Percentiles rank a stretch among this genome's conserved stretches.
Evolutionary conservation across 2,797 vertebrate genomes (phyloP).

Genomic region (Parambassis ranga): DNA sequence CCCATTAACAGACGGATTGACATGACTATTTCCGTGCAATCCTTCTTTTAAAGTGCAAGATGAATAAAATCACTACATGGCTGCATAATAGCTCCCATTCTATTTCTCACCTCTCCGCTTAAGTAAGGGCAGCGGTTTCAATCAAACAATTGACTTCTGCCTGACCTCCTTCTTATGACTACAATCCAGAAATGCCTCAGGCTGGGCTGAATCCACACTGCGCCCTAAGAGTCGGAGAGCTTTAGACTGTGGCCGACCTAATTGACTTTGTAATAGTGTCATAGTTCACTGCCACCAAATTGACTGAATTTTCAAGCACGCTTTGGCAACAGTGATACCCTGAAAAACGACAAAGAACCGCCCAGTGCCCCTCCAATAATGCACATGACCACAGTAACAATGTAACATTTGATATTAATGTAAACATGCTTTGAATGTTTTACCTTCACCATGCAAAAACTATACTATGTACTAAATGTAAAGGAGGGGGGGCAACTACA

Average conservation of each 20-base stretch:
- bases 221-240: constrained; percentile 38
- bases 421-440: background rate
- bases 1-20: constrained; percentile 22
- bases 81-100: constrained; percentile 36
- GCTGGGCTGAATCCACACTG: constrained; percentile 30
- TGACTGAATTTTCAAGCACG: constrained; percentile 54
- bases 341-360: constrained; percentile 25
- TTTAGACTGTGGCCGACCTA: constrained; percentile 51
- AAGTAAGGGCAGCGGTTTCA: constrained; percentile 51
- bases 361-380: background rate
- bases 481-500: no score
- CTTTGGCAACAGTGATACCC: constrained; percentile 44
- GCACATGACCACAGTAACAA: background rate
- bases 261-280: constrained; percentile 69
- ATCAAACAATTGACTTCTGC: constrained; percentile 65
- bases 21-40: background rate
- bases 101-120: constrained; percentile 41
- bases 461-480: no score
- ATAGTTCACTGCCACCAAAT: constrained; percentile 68
- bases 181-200: constrained; percentile 36
- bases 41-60: constrained; percentile 5
- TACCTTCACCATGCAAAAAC: background rate
- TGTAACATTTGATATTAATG: background rate
- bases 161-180: constrained; percentile 56
- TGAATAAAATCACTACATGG: constrained; percentile 1